These are phyloP conservation scores for Reinhardtius hippoglossoides DNA, from an alignment of 2,113 vertebrate species.

Conservation along the genomic window DNA sequence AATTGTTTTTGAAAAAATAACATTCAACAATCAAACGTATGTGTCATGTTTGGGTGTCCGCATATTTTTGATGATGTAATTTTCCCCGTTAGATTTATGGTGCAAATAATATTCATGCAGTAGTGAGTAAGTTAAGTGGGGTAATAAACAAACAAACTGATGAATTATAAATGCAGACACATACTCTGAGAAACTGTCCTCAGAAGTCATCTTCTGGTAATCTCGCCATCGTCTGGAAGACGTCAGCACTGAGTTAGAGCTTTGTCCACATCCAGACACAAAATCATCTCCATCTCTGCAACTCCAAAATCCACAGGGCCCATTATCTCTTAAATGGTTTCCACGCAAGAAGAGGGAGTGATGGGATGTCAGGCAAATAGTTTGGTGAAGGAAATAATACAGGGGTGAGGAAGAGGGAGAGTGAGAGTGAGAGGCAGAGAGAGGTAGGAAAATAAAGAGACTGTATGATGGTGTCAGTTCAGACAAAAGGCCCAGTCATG, in stretches of 20 bases:
- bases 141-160: neutral
- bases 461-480: constrained; percentile 64
- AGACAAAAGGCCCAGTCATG: constrained; percentile 73
- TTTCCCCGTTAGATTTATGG: neutral
- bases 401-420: constrained; percentile 4
- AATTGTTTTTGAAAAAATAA: neutral
- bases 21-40: neutral
- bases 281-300: constrained; percentile 30
- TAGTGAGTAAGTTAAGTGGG: neutral
- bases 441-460: constrained; percentile 40
- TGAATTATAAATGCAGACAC: constrained; percentile 4
- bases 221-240: neutral
- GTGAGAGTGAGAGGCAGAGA: constrained; percentile 2
- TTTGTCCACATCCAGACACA: constrained; percentile 9
- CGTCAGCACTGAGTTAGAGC: constrained; percentile 7
- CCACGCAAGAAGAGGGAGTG: constrained; percentile 15
- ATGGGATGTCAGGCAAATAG: constrained; percentile 43
- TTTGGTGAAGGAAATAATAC: constrained; percentile 37
- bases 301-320: constrained; percentile 44
- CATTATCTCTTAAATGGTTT: constrained; percentile 67
- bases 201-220: constrained; percentile 7
- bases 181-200: neutral
- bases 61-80: neutral
- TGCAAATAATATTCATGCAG: neutral
- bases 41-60: neutral